Conservation (phyloP, 2,797 vertebrate species). For the Sorex maritimensis region DNA sequence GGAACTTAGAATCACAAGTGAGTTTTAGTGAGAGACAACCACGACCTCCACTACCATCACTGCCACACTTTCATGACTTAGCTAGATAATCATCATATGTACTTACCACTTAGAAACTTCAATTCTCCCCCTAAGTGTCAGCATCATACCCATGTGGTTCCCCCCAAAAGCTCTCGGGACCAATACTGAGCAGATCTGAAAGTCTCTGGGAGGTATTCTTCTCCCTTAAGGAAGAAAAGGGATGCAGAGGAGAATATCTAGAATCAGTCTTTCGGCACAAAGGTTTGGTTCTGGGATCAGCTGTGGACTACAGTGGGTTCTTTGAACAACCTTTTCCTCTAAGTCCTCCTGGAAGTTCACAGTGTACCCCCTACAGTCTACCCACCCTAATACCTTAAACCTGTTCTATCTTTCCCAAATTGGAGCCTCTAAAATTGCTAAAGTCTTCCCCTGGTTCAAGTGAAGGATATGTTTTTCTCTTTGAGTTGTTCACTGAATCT, state of each 20-base stretch:
- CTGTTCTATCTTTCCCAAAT: background rate
- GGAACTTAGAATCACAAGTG: conserved; percentile 25
- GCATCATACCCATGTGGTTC: background rate
- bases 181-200: background rate
- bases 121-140: background rate
- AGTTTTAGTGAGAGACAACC: background rate
- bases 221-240: background rate
- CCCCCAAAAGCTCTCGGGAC: background rate
- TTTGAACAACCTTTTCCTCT: background rate
- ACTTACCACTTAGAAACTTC: background rate
- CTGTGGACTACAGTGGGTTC: background rate
- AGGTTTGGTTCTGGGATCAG: background rate
- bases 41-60: background rate
- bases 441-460: background rate
- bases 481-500: background rate
- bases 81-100: background rate
- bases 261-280: background rate
- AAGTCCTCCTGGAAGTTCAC: background rate
- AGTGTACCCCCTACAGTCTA: background rate
- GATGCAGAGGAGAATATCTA: background rate
- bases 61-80: background rate
- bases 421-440: background rate
- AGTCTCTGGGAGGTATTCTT: background rate
- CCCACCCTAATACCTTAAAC: background rate
- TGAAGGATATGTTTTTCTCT: conserved; percentile 4